These are phyloP conservation scores for Willowsia nigromaculata DNA, from an alignment of 2,888 invertebrate genomes.

Conservation along the genomic window DNA sequence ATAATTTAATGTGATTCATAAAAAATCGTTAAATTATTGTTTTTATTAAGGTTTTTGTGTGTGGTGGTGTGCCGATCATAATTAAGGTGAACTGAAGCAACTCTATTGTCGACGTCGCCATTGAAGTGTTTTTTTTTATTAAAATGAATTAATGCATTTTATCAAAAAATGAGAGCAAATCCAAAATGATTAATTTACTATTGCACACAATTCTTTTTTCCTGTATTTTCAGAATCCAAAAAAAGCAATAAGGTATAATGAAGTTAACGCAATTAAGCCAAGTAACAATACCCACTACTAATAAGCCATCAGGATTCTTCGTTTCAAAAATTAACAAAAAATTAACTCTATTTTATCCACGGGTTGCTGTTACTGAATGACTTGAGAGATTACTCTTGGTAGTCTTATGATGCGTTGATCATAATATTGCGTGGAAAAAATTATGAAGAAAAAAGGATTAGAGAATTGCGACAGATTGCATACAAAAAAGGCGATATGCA, in stretches of 20 bases:
- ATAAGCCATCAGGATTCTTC: not conserved
- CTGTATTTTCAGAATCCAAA: constrained; percentile 13
- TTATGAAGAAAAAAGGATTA: not conserved
- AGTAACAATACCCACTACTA: not conserved
- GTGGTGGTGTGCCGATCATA: not conserved
- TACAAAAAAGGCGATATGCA: constrained; percentile 29
- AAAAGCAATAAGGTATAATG: not conserved
- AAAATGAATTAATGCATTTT: not conserved
- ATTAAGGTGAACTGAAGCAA: not conserved
- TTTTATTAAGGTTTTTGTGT: not conserved
- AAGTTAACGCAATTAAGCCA: not conserved
- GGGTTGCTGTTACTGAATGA: not conserved
- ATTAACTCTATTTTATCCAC: not conserved
- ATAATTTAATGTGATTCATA: not conserved
- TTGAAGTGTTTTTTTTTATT: not conserved
- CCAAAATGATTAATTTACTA: not conserved
- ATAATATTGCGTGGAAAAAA: not conserved
- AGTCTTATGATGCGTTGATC: not conserved
- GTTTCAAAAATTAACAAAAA: not conserved
- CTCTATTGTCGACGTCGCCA: not conserved
- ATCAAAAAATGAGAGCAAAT: not conserved
- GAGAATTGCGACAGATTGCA: constrained; percentile 38
- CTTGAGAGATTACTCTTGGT: not conserved
- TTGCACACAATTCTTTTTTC: not conserved
- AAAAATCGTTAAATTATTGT: not conserved